Evolutionary conservation across 2,113 vertebrate species (phyloP).

Genomic region (Thunnus maccoyii): DNA sequence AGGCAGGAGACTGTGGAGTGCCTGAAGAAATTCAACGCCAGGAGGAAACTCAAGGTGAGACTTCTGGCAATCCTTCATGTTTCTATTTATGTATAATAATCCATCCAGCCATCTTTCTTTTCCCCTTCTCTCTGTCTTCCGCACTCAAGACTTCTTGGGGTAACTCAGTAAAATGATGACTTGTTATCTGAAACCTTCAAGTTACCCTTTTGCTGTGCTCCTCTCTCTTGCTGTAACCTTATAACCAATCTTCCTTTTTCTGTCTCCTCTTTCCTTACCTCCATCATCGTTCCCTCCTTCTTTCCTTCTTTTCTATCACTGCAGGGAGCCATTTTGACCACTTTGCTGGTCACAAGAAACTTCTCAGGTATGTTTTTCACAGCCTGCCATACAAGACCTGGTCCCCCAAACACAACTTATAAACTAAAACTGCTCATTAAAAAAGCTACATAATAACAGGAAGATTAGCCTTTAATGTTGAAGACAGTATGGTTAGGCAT

Average conservation of each 20-base stretch:
- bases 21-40: constrained; percentile 98
- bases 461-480: background rate
- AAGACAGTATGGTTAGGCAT: background rate
- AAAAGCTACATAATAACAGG: background rate
- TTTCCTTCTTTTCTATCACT: constrained; percentile 61
- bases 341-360: constrained; percentile 98
- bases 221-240: constrained; percentile 45
- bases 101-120: constrained; percentile 17
- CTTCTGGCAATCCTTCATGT: constrained; percentile 28
- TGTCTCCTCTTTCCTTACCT: constrained; percentile 47
- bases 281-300: constrained; percentile 45
- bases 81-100: constrained; percentile 52
- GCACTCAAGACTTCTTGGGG: constrained; percentile 10
- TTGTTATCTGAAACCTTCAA: constrained; percentile 45
- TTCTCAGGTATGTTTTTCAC: constrained; percentile 93
- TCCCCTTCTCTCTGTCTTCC: constrained; percentile 3
- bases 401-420: constrained; percentile 23
- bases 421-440: constrained; percentile 7
- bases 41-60: constrained; percentile 95
- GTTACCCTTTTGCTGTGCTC: constrained; percentile 47
- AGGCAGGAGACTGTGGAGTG: constrained; percentile 99
- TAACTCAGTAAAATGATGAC: constrained; percentile 41
- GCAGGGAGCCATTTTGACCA: constrained; percentile 98
- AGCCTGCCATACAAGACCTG: constrained; percentile 29
- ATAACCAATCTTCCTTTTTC: constrained; percentile 65